Evolutionary conservation across 2,797 vertebrate genomes (phyloP).

Genomic region (Rhinatrema bivittatum): DNA sequence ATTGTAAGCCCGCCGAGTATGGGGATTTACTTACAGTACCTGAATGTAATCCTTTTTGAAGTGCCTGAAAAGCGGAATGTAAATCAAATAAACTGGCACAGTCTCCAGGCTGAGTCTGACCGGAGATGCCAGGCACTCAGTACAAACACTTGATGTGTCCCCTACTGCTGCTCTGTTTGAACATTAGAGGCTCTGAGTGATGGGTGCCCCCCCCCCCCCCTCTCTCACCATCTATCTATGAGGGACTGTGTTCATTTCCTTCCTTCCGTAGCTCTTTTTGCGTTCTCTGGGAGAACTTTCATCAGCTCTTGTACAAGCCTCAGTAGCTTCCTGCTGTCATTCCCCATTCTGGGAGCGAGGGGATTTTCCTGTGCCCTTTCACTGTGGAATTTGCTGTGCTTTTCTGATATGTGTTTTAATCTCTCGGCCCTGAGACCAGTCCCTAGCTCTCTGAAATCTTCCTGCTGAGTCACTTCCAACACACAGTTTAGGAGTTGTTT

Average conservation of each 20-base stretch:
- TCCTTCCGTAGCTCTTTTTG: slow-evolving; percentile 20
- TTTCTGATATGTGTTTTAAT: neutral
- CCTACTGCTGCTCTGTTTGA: slow-evolving; percentile 11
- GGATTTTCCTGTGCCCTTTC: neutral
- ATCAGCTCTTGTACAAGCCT: neutral
- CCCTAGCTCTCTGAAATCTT: too few species aligned
- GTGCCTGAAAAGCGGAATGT: too few species aligned
- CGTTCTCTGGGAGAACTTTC: slow-evolving; percentile 13
- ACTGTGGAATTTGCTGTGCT: neutral
- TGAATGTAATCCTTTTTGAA: too few species aligned
- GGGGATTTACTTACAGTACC: too few species aligned
- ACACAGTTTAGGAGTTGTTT: too few species aligned
- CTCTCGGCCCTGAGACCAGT: neutral
- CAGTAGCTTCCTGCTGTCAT: neutral
- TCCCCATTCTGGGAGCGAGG: neutral
- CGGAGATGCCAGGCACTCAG: too few species aligned
- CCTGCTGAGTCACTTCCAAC: too few species aligned
- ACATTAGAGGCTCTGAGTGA: slow-evolving; percentile 24
- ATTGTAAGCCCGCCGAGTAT: too few species aligned
- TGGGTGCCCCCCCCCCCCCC: too few species aligned
- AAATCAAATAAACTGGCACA: too few species aligned
- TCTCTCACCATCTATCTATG: slow-evolving; percentile 12
- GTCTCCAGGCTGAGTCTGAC: too few species aligned
- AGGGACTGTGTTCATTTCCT: slow-evolving; percentile 38
- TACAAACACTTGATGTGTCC: slow-evolving; percentile 12